Evolutionary conservation across 2,113 vertebrate species (phyloP).

Genomic region (Tupaia chinensis): DNA sequence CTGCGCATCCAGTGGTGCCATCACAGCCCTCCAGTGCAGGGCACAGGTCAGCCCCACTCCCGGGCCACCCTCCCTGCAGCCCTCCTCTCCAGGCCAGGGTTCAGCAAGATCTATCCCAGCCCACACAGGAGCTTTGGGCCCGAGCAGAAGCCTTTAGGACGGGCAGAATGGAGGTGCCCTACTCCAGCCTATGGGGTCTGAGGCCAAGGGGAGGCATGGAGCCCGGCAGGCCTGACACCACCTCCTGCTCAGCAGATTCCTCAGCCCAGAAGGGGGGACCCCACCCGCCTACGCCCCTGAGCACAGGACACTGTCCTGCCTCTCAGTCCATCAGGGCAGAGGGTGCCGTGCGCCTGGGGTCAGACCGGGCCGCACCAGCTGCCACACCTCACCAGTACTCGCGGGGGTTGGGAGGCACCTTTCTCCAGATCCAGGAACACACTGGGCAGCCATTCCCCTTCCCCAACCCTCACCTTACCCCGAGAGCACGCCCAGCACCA

Average conservation of each 20-base stretch:
- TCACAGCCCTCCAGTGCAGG: too few relatives aligned
- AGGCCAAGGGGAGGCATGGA: not conserved
- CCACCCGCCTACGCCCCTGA: not conserved
- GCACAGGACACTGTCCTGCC: not conserved
- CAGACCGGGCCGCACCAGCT: not conserved
- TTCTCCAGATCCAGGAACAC: not conserved
- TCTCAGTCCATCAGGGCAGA: fast-evolving
- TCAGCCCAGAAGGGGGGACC: not conserved
- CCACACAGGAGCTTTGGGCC: not conserved
- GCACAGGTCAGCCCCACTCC: too few relatives aligned
- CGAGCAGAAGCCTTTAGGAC: not conserved
- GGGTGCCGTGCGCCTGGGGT: not conserved
- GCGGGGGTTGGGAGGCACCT: not conserved
- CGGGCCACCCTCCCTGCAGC: not conserved
- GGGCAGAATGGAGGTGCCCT: fast-evolving
- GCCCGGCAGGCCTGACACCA: not conserved
- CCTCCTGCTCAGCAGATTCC: not conserved
- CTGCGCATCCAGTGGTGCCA: not conserved
- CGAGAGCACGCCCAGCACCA: too few relatives aligned
- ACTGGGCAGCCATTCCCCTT: not conserved
- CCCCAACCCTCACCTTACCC: too few relatives aligned
- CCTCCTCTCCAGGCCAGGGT: not conserved
- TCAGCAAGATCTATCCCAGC: not conserved
- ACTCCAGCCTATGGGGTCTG: not conserved
- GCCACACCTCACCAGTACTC: not conserved